Base-by-base conservation (phyloP, 2,797 vertebrate species). In the Sebastiscus albofasciatus region DNA sequence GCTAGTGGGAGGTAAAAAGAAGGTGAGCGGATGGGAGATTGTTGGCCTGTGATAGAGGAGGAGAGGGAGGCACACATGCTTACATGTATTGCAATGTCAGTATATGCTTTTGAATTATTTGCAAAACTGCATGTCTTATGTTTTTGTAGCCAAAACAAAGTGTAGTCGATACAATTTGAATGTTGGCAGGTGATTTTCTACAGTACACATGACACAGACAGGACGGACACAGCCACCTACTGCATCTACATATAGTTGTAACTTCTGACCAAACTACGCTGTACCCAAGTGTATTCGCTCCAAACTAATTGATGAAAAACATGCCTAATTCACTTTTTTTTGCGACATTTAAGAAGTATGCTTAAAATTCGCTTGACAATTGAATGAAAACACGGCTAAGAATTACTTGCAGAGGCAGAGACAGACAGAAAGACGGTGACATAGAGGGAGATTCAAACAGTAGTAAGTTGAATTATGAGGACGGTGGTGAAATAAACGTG, bases 1-100 rank as follows among this genome's bases (percentile, higher is more conserved):
- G 4, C 27, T 76, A 58, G 71, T 72, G 75, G 34, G 64, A 77
- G 67, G 42, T 68, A 26, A 72, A 72, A 62, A 33, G 55, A 76
- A 34, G 33, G 64, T 20, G 4, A 52, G 22, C 31, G 26, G 20
- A 59, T 24, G n/a, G 6, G 26, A 42, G 14, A 8, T 54, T 49
- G 29, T 29, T 29, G 24, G 11, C 49, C 33, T 34, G 34, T 56
- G 59, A 59, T 14, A 31, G 36, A 72, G 42, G 61, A 69, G 2
- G 39, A 18, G 61, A 34, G 14, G 5, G 49, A 26, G 3, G 13
- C 18, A 64, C 36, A 36, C 20, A 13, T 24, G 42, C 14, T 49
- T 56, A 20, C 18, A 49, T 49, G 46, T 49, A 18, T 3, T 29
- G 8, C 26, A 12, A 6, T 56, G 46, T 33, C 26, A 56, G 27